Percentiles rank a stretch among this genome's conserved stretches.
phyloP scores from a whole-genome alignment of 1,140 invertebrate species.

The Portunus trituberculatus region DNA sequence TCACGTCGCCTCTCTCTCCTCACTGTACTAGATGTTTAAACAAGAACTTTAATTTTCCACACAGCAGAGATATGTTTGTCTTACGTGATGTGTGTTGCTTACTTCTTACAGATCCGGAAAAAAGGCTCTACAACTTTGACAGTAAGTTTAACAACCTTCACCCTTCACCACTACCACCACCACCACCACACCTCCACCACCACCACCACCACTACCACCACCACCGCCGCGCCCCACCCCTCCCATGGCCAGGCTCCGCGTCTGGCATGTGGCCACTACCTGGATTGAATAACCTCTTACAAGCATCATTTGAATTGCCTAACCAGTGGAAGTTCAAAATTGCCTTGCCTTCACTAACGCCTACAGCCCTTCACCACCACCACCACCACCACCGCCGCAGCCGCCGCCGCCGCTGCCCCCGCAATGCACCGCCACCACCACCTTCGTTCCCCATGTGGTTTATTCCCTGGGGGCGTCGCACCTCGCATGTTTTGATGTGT shows the following conservation, averaged over 20 bases:
- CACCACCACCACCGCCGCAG: neutral
- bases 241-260: neutral
- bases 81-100: conserved; percentile 76
- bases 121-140: conserved; percentile 77
- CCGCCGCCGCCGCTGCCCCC: neutral
- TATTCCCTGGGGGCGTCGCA: neutral
- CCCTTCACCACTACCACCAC: conserved; percentile 36
- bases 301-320: neutral
- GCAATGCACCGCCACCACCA: neutral
- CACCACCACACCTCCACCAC: conserved; percentile 49
- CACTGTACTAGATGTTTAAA: conserved; percentile 16
- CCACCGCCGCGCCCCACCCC: conserved; percentile 32
- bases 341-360: neutral
- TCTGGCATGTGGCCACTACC: conserved; percentile 48
- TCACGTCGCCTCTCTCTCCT: neutral
- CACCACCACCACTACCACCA: conserved; percentile 52
- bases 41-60: conserved; percentile 27
- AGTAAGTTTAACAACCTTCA: conserved; percentile 74
- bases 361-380: neutral
- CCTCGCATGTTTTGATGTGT: neutral
- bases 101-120: conserved; percentile 77
- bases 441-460: neutral
- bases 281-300: conserved; percentile 52
- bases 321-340: neutral
- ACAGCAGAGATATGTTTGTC: conserved; percentile 68